Evolutionary conservation across 2,888 invertebrate species (phyloP), one percentile per base, ranked within the genome.

Genomic region (Cephus nigrinus): DNA sequence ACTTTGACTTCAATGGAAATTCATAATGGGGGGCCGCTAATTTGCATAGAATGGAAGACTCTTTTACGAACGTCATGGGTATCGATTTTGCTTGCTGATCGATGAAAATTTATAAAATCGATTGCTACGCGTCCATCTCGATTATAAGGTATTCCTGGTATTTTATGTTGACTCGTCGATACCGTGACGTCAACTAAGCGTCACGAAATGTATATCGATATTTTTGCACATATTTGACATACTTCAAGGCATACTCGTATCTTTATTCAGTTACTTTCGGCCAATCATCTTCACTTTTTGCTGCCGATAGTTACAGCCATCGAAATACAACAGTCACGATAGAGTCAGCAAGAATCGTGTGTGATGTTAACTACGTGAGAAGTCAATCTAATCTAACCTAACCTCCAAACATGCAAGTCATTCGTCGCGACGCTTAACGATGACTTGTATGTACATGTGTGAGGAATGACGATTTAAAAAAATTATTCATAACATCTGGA

Each of bases 1-100:
- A 33, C n/a, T 23, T 30, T 31, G 73, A 75, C 76, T 80, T 82
- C 82, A 82, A 85, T 85, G 79, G 82, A 85, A 85, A 82, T 84
- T 81, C 81, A 86, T 55, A 55, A 55, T 84, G 75, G 71, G 78
- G 74, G 74, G 73, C 40, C 35, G 69, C 15, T 76, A 74, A 86
- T 86, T 86, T 84, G 82, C 86, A 84, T 80, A 82, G 82, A 85
- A 87, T 87, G 79, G 82, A 79, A 55, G 23, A 55, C 23, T 9
- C 79, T 15, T 30, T 15, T 12, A 11, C 3, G 71, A 55, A 55
- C 55, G 23, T 55, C 35, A 35, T 35, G 35, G 1, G 9, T 9
- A 15, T 55, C 55, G 55, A 55, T 55, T 2, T 55, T 55, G 2
- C 23, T 9, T 23, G 23, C 23, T 9, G 23, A 55, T 55, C 55